A percentile compares a stretch with the other conserved stretches of the same genome.
Conservation (phyloP, 2,113 vertebrate genomes). For the Alosa alosa region DNA sequence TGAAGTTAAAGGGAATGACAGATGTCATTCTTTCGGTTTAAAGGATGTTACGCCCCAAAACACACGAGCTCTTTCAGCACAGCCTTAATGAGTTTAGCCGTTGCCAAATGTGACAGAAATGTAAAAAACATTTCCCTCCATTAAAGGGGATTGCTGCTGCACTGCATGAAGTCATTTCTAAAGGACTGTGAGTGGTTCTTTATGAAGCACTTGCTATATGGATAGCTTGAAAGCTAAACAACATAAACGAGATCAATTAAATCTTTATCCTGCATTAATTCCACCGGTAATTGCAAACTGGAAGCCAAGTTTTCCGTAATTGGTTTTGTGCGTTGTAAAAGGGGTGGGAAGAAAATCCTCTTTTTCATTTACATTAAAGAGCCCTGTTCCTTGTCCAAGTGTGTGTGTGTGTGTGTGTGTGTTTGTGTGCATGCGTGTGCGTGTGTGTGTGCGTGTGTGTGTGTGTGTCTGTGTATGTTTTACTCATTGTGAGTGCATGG, state of each 20-base stretch:
- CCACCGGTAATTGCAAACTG: conserved; percentile 62
- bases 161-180: conserved; percentile 11
- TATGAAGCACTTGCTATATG: conserved; percentile 60
- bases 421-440: conserved; percentile 13
- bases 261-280: conserved; percentile 63
- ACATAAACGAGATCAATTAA: conserved; percentile 63
- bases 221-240: conserved; percentile 52
- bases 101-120: not conserved
- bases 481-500: not conserved
- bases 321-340: conserved; percentile 35
- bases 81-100: not conserved
- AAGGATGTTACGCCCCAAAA: no score
- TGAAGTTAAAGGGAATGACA: no score
- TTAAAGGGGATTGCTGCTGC: not conserved
- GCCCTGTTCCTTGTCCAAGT: not conserved
- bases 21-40: no score
- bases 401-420: conserved; percentile 8
- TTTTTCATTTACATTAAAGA: not conserved
- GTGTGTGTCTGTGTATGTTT: conserved; percentile 10
- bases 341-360: not conserved
- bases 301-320: conserved; percentile 55
- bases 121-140: not conserved
- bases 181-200: conserved; percentile 51
- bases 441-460: not conserved
- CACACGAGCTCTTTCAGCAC: not conserved